Conservation (phyloP, 53 echinoderm and acorn worm genomes). For the Actinopyga echinites region DNA sequence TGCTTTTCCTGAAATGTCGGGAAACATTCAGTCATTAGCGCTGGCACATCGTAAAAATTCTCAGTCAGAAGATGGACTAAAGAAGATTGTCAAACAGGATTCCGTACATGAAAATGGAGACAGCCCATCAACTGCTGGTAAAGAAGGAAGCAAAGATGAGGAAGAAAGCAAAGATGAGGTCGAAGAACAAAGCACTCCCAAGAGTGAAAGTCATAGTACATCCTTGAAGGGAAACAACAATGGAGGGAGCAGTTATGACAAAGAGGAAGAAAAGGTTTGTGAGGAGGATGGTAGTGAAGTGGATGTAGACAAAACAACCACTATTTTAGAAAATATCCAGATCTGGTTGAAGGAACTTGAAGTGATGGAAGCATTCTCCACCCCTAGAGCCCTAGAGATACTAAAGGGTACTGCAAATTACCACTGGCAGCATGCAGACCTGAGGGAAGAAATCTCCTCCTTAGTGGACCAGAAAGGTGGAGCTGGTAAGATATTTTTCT, state of each 20-base stretch:
- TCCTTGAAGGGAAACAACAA: background rate
- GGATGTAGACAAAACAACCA: background rate
- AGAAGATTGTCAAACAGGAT: background rate
- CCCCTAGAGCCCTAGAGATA: constrained; percentile 5
- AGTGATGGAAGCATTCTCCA: background rate
- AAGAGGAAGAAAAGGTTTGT: no score
- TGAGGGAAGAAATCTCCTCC: constrained; percentile 19
- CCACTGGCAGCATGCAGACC: constrained; percentile 60
- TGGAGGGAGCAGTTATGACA: background rate
- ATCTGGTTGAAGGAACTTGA: constrained; percentile 17
- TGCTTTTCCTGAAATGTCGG: constrained; percentile 5
- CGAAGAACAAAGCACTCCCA: background rate
- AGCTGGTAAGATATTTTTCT: constrained; percentile 29
- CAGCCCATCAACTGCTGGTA: background rate
- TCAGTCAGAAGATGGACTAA: background rate
- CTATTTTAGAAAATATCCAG: background rate
- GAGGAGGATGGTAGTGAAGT: background rate
- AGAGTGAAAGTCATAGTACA: background rate
- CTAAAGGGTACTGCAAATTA: constrained; percentile 68
- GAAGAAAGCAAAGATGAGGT: background rate
- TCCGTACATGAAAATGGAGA: background rate
- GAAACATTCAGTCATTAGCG: constrained; percentile 21
- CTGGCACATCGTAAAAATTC: background rate
- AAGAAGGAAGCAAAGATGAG: background rate
- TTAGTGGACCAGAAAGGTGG: background rate